These are phyloP conservation scores for Drosophila helvetica DNA, from an alignment of 2,888 invertebrate genomes.

Conservation along the genomic window DNA sequence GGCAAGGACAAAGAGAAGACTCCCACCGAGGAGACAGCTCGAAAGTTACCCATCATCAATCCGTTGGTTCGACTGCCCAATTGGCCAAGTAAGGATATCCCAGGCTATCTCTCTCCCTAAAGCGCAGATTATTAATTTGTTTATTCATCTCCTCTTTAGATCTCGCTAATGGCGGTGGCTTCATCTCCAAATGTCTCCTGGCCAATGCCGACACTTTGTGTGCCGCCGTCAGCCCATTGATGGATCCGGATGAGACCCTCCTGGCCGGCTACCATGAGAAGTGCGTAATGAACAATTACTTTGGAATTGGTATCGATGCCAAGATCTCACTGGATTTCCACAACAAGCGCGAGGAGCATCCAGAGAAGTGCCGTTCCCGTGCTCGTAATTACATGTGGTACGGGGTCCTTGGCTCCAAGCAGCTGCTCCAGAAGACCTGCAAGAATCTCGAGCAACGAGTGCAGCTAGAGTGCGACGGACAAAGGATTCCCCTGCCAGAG, in stretches of 20 bases:
- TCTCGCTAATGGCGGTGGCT: conserved; percentile 88
- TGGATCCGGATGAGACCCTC: conserved; percentile 95
- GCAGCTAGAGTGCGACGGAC: conserved; percentile 97
- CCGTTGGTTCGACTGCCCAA: conserved; percentile 93
- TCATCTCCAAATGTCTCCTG: conserved; percentile 96
- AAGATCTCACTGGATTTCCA: conserved; percentile 99
- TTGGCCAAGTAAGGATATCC: conserved; percentile 90
- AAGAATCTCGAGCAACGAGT: conserved; percentile 98
- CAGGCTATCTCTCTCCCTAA: not conserved
- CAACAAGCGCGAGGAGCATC: conserved; percentile 97
- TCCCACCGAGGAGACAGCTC: conserved; percentile 85
- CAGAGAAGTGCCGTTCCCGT: conserved; percentile 96
- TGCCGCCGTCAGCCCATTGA: conserved; percentile 97
- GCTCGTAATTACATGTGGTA: conserved; percentile 99
- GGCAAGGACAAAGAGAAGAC: conserved; percentile 80
- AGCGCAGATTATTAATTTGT: not conserved
- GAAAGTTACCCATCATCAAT: conserved; percentile 94
- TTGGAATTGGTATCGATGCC: conserved; percentile 98
- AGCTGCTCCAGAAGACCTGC: conserved; percentile 94
- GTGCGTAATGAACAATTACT: conserved; percentile 99
- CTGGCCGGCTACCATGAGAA: conserved; percentile 95
- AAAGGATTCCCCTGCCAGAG: conserved; percentile 96
- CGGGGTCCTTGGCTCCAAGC: conserved; percentile 90
- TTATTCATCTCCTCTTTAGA: conserved; percentile 50
- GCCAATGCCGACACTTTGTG: conserved; percentile 98